Evolutionary conservation across 2,888 invertebrate species (phyloP), one percentile per base, ranked within the genome.

Genomic region (Melanotus villosus): DNA sequence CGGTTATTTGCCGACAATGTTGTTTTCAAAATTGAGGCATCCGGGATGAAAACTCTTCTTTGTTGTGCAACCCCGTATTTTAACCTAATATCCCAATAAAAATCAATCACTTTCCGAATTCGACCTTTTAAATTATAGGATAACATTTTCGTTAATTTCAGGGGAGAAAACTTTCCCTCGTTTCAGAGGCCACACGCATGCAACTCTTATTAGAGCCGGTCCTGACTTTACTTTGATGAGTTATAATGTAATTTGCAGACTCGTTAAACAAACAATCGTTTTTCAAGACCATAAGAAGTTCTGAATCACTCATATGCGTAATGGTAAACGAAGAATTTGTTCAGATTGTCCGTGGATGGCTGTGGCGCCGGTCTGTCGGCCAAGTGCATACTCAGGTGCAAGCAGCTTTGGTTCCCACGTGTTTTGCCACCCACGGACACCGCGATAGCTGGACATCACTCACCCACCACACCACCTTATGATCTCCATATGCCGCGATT

Each of bases 311-410:
- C 26, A 26, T 56, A 57, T 56, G 56, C 56, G 65, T 57, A 65
- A 63, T 65, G 43, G 34, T 41, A 65, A 52, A 21, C 26, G 12
- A 50, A 54, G 60, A 60, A 59, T 60, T 66, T 70, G 68, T 72
- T 67, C 71, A 57, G 72, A 69, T 70, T 72, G 69, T 70, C 62
- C 62, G 57, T 62, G 65, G 62, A 71, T 71, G 76, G 73, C 74
- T 83, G 83, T 87, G 89, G 89, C 89, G 89, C 89, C 89, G 86
- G 84, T 83, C 83, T 86, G 89, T 87, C 89, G 89, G 88, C 84
- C 84, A 83, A 87, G 87, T 86, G 88, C 89, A 89, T 89, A 89
- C 89, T 89, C 89, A 89, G 89, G 89, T 89, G 89, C 88, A 88
- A 87, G 87, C 86, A 84, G 86, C 86, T 86, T 86, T 86, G 87